Percentiles rank a stretch among this genome's conserved stretches.
Evolutionary conservation across 2,797 vertebrate genomes (phyloP).

Genomic region (Salmo trutta): DNA sequence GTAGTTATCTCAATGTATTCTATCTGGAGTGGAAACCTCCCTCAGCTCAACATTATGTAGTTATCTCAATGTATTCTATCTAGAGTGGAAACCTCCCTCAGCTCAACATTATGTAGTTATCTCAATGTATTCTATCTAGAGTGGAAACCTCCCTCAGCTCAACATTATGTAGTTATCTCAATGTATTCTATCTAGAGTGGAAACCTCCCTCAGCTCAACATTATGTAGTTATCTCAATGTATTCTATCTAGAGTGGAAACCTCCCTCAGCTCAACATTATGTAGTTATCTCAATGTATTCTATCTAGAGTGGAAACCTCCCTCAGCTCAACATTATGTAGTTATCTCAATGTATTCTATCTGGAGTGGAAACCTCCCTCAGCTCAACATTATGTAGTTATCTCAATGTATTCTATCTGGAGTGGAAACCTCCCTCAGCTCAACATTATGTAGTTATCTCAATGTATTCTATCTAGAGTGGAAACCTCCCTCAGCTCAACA

Average conservation of each 20-base stretch:
- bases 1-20: slow-evolving; percentile 37
- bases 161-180: slow-evolving; percentile 47
- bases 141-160: slow-evolving; percentile 34
- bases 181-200: slow-evolving; percentile 5
- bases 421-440: slow-evolving; percentile 29
- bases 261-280: slow-evolving; percentile 44
- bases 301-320: slow-evolving; percentile 24
- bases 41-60: slow-evolving; percentile 44
- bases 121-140: slow-evolving; percentile 23
- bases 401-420: slow-evolving; percentile 28
- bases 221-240: slow-evolving; percentile 43
- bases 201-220: slow-evolving; percentile 39
- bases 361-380: slow-evolving; percentile 29
- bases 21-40: slow-evolving; percentile 22
- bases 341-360: slow-evolving; percentile 33
- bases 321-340: slow-evolving; percentile 46
- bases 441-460: slow-evolving; percentile 47
- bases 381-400: slow-evolving; percentile 45
- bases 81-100: slow-evolving; percentile 30
- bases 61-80: slow-evolving; percentile 32
- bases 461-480: not conserved
- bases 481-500: slow-evolving; percentile 17
- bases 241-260: slow-evolving; percentile 16
- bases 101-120: slow-evolving; percentile 45
- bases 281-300: slow-evolving; percentile 37